Evolutionary conservation across 2,113 vertebrate genomes (phyloP).

Genomic region (Notothenia coriiceps): DNA sequence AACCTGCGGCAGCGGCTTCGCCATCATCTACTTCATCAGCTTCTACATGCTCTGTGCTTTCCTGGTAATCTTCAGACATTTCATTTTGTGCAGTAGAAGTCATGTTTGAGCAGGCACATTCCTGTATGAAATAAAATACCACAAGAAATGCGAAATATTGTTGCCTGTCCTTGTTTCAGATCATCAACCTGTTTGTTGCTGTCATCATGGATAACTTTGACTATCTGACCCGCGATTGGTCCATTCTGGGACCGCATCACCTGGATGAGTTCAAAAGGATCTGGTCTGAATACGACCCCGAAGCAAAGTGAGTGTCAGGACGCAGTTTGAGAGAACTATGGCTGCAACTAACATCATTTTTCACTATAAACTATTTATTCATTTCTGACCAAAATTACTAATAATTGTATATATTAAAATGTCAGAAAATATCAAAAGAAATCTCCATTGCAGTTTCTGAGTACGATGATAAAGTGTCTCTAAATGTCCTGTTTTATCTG

Average conservation of each 20-base stretch:
- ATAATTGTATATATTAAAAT: no score
- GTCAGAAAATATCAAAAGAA: no score
- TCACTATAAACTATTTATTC: no score
- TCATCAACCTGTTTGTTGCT: slow-evolving; percentile 98
- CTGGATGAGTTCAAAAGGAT: slow-evolving; percentile 99
- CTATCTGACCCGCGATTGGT: slow-evolving; percentile 89
- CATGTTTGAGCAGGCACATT: neutral
- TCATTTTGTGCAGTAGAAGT: neutral
- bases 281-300: slow-evolving; percentile 99
- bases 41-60: slow-evolving; percentile 99
- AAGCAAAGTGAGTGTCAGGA: slow-evolving; percentile 90
- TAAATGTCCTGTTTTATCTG: no score
- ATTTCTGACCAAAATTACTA: no score
- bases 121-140: neutral
- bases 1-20: slow-evolving; percentile 94
- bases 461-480: no score
- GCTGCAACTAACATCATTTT: no score
- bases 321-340: neutral
- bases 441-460: no score
- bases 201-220: slow-evolving; percentile 96
- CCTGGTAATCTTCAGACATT: slow-evolving; percentile 85
- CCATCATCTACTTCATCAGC: slow-evolving; percentile 98
- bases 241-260: slow-evolving; percentile 98
- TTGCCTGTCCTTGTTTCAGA: slow-evolving; percentile 80
- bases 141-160: neutral